Percentiles rank a stretch among this genome's conserved stretches.
phyloP scores from a whole-genome alignment of 2,888 invertebrate genomes.

The Hoplodrina blanda region DNA sequence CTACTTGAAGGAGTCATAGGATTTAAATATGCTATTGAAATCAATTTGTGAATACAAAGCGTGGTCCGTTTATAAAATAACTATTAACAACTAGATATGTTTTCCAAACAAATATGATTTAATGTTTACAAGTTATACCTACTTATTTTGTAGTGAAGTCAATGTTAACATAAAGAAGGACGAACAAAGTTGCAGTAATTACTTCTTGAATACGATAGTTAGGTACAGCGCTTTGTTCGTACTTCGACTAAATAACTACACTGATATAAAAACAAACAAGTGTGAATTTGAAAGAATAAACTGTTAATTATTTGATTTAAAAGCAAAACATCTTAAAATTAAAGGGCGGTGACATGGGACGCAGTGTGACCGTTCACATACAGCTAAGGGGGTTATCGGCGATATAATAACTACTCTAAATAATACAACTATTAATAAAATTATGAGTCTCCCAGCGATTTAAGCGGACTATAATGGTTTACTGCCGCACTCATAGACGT shows the following conservation, averaged over 20 bases:
- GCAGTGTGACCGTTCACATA: conserved; percentile 28
- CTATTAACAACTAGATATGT: conserved; percentile 64
- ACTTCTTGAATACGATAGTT: conserved; percentile 9
- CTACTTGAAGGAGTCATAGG: conserved; percentile 75
- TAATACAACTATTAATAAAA: conserved; percentile 44
- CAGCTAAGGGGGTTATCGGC: conserved; percentile 19
- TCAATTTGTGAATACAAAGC: conserved; percentile 63
- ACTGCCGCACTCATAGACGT: background rate
- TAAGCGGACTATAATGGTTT: conserved; percentile 25
- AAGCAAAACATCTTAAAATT: conserved; percentile 68
- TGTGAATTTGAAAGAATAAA: conserved; percentile 34
- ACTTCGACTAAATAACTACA: conserved; percentile 55
- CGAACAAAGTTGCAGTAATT: conserved; percentile 42
- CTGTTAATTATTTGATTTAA: conserved; percentile 26
- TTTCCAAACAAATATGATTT: conserved; percentile 61
- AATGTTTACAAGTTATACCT: conserved; percentile 42
- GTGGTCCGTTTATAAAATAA: conserved; percentile 64
- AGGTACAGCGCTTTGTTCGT: conserved; percentile 51
- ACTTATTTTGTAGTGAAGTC: conserved; percentile 30
- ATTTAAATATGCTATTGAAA: conserved; percentile 68
- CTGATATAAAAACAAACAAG: conserved; percentile 70
- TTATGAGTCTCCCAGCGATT: conserved; percentile 25
- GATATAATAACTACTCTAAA: conserved; percentile 45
- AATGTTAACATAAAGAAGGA: conserved; percentile 44
- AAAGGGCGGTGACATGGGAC: conserved; percentile 75